A percentile compares a stretch with the other conserved stretches of the same genome.
Conservation (phyloP, 2,797 vertebrate genomes). For the Gambelia wislizenii region DNA sequence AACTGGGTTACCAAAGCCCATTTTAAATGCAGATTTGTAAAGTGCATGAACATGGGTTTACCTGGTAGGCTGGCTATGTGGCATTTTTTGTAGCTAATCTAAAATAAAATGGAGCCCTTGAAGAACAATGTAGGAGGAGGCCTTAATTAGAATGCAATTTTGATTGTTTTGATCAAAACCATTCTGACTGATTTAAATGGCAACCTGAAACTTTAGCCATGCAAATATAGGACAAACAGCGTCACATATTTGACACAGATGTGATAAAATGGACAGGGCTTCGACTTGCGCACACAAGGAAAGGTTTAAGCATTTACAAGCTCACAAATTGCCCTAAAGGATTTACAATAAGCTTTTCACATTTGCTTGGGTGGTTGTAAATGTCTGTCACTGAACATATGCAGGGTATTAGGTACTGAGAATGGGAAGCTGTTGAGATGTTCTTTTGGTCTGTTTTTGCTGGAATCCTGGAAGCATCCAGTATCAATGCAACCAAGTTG, state of each 20-base stretch:
- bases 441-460: neutral
- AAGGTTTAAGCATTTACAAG: conserved; percentile 1
- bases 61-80: neutral
- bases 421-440: neutral
- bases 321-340: neutral
- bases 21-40: conserved; percentile 48
- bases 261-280: neutral
- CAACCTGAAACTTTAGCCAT: neutral
- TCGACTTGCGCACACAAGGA: neutral
- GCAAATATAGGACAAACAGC: neutral
- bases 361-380: neutral
- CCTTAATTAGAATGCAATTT: neutral
- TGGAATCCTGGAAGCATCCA: neutral
- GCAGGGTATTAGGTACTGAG: neutral
- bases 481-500: neutral
- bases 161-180: neutral
- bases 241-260: neutral
- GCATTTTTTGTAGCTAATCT: neutral
- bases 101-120: neutral
- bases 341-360: conserved; percentile 15
- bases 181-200: neutral
- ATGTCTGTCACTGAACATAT: neutral
- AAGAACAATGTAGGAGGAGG: neutral
- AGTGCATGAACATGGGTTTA: neutral
- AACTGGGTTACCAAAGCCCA: conserved; percentile 50